Conservation (phyloP, 2,113 vertebrate genomes). For the Euleptes europaea region DNA sequence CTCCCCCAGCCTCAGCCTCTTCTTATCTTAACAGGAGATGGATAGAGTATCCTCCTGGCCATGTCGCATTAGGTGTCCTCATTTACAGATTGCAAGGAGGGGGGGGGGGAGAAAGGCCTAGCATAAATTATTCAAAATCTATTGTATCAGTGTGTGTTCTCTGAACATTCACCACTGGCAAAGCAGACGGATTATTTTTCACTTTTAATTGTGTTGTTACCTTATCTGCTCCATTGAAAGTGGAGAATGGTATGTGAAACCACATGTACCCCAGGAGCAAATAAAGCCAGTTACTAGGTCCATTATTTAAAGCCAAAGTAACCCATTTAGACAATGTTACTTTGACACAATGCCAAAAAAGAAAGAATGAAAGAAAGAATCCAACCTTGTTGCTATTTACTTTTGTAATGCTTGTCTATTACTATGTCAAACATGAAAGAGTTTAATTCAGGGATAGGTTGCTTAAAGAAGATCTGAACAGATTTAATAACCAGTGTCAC, state of each 20-base stretch:
- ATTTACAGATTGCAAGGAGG: slow-evolving; percentile 87
- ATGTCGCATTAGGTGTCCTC: slow-evolving; percentile 82
- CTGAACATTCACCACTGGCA: slow-evolving; percentile 79
- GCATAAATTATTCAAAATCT: slow-evolving; percentile 88
- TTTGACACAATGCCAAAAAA: slow-evolving; percentile 38
- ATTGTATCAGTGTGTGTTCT: slow-evolving; percentile 81
- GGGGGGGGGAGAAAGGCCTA: slow-evolving; percentile 83
- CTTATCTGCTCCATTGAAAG: slow-evolving; percentile 86
- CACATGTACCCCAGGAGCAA: slow-evolving; percentile 56
- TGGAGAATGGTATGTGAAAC: slow-evolving; percentile 83
- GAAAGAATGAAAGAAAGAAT: not conserved
- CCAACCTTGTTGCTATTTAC: slow-evolving; percentile 44
- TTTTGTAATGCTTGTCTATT: slow-evolving; percentile 38
- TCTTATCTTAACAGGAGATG: slow-evolving; percentile 90
- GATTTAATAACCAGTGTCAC: slow-evolving; percentile 48
- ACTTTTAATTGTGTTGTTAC: slow-evolving; percentile 90
- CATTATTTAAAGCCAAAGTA: slow-evolving; percentile 80
- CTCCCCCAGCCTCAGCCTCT: slow-evolving; percentile 75
- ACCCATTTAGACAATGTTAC: slow-evolving; percentile 60
- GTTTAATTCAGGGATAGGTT: slow-evolving; percentile 21
- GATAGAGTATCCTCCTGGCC: slow-evolving; percentile 76
- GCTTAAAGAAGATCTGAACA: slow-evolving; percentile 50
- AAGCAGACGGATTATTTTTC: slow-evolving; percentile 86
- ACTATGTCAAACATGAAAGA: slow-evolving; percentile 47
- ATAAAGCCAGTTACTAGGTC: slow-evolving; percentile 65